phyloP scores from a whole-genome alignment of 2,797 vertebrate species.

The Peromyscus melanophrys region DNA sequence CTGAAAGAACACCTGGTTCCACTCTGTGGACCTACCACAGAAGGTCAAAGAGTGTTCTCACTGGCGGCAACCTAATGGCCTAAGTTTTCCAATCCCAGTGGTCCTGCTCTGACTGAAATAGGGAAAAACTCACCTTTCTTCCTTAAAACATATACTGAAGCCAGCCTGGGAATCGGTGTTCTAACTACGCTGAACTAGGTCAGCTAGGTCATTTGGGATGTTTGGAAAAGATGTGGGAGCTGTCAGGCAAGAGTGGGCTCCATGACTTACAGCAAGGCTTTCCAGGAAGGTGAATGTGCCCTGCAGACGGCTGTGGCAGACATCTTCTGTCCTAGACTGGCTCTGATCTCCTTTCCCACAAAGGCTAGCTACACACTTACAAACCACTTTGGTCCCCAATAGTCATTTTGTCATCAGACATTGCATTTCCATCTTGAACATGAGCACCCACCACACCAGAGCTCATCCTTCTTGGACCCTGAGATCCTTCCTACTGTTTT shows the following conservation, averaged over 20 bases:
- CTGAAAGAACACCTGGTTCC: constrained; percentile 84
- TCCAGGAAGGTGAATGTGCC: not conserved
- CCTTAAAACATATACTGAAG: not conserved
- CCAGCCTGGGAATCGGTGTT: constrained; percentile 20
- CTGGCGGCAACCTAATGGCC: constrained; percentile 66
- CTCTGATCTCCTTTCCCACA: constrained; percentile 1
- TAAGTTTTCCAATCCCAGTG: constrained; percentile 34
- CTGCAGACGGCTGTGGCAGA: not conserved
- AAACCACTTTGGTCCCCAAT: constrained; percentile 27
- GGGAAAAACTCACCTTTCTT: constrained; percentile 70
- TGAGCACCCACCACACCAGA: not conserved
- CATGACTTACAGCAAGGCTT: not conserved
- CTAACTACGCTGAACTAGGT: constrained; percentile 49
- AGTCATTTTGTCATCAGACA: constrained; percentile 58
- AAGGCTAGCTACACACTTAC: constrained; percentile 23
- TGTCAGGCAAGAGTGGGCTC: not conserved
- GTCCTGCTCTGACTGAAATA: constrained; percentile 51
- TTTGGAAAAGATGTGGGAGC: not conserved
- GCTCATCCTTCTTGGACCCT: not conserved
- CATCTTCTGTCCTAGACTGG: not conserved
- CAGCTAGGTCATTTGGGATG: not conserved
- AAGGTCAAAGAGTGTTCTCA: constrained; percentile 81
- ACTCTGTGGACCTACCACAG: constrained; percentile 81
- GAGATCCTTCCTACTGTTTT: not conserved
- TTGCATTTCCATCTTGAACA: constrained; percentile 10